Base-by-base conservation (phyloP, 2,797 vertebrate species). In the Channallabes apus region DNA sequence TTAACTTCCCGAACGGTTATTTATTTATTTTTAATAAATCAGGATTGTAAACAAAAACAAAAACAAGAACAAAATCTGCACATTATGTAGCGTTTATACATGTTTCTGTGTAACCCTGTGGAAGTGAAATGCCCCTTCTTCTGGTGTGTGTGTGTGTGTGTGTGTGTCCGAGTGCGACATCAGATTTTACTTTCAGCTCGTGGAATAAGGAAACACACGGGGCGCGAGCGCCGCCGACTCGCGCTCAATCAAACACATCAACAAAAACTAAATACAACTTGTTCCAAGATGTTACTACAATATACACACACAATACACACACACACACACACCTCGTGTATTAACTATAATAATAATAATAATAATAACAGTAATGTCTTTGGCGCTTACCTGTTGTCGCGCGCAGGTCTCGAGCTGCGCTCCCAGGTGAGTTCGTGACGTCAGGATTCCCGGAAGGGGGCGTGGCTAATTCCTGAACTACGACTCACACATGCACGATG, bases 371-470 rank as follows among this genome's bases (percentile, higher is more conserved):
- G 6, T 4, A 20, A 51, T 58, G 8, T 58, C 1, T 12, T 3
- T 22, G 2, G n/a, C 41, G 17, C 79, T 46, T 67, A 80, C 41
- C 41, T 67, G 17, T 14, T 67, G 17, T 22, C 5, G 41, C 15
- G 17, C 1, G 11, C 62, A 12, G 24, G 62, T 80, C 17, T 80
- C 41, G 2, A 27, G 22, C 6, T 22, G 29, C 20, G 32, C 9
- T 32, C 64, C 35, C 56, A 79, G 81, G 54, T 68, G 4, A 77
- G 20, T 14, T 20, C 58, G 24, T 71, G 85, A 78, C 85, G 85
- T 56, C 38, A 15, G 54, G 0, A 72, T 62, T 86, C 27, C 85
- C 41, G 85, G 68, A 71, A 72, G 41, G 67, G 73, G 85, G 85
- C 73, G 65, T 62, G 0, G 2, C 56, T 64, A 4, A 20, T 22